A percentile compares a stretch with the other conserved stretches of the same genome.
These are phyloP conservation scores for Ephydatia muelleri DNA, from an alignment of 37 sponge, comb jelly and placozoan species.

Conservation along the genomic window DNA sequence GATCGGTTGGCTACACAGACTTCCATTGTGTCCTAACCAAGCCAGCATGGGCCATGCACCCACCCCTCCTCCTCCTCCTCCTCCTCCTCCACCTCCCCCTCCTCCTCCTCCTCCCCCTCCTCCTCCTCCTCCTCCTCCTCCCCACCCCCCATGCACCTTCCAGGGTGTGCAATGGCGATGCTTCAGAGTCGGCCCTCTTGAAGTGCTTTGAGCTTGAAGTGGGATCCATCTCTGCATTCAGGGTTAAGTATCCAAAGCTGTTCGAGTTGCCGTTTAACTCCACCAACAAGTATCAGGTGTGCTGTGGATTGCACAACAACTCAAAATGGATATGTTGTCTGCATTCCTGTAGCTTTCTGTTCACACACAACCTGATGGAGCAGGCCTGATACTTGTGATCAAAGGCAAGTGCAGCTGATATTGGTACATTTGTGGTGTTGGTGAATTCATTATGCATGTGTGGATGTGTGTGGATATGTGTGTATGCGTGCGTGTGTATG, in stretches of 20 bases:
- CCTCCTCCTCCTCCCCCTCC: not conserved
- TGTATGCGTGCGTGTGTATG: no score
- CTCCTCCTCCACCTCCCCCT: no score
- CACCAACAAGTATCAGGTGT: conserved; percentile 88
- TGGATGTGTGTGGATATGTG: no score
- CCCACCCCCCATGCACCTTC: not conserved
- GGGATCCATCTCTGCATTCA: conserved; percentile 54
- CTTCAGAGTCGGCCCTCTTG: conserved; percentile 92
- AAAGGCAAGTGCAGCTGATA: conserved; percentile 57
- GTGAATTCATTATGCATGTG: no score
- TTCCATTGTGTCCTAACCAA: not conserved
- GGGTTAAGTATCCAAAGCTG: conserved; percentile 74
- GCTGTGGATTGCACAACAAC: no score
- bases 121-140: not conserved
- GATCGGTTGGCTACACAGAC: conserved; percentile 77
- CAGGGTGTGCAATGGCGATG: conserved; percentile 91
- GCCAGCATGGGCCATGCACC: no score
- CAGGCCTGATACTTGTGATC: conserved; percentile 81
- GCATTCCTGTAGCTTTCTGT: conserved; percentile 87
- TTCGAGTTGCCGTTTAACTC: conserved; percentile 98
- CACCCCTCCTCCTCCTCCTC: no score
- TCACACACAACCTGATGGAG: conserved; percentile 71
- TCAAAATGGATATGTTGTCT: no score
- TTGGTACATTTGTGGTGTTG: no score
- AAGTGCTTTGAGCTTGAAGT: conserved; percentile 93